Conservation (phyloP, 35 echinoderm and acorn worm species). For the Heliocidaris erythrogramma region DNA sequence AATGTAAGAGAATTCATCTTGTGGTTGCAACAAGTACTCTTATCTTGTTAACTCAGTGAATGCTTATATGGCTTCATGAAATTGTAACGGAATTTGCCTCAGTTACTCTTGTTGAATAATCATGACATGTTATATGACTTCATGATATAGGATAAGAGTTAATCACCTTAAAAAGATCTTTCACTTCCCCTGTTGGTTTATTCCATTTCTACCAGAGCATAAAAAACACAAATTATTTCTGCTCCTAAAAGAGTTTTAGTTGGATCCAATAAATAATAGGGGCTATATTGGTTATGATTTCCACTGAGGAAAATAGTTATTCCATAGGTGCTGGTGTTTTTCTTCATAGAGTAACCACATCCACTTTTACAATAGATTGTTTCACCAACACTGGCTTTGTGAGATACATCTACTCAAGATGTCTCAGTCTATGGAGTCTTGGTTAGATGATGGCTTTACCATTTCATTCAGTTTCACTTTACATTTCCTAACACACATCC, state of each 20-base stretch:
- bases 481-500: background rate
- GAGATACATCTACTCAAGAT: background rate
- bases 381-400: background rate
- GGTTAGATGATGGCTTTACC: too few species aligned
- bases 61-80: background rate
- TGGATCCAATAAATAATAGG: too few species aligned
- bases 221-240: background rate
- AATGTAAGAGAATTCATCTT: background rate
- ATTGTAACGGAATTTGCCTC: background rate
- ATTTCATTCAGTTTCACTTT: background rate
- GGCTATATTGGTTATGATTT: too few species aligned
- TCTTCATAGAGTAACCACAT: background rate
- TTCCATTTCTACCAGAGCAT: background rate
- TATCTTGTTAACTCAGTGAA: background rate
- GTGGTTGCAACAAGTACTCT: background rate
- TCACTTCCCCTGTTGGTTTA: background rate
- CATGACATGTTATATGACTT: background rate
- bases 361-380: background rate
- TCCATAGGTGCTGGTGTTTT: background rate
- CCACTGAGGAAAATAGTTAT: too few species aligned
- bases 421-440: background rate
- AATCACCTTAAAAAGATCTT: background rate
- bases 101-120: background rate
- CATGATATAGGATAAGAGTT: background rate
- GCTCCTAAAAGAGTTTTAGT: too few species aligned